Base-by-base conservation (phyloP, 2,113 vertebrate genomes). In the Microtus oregoni region DNA sequence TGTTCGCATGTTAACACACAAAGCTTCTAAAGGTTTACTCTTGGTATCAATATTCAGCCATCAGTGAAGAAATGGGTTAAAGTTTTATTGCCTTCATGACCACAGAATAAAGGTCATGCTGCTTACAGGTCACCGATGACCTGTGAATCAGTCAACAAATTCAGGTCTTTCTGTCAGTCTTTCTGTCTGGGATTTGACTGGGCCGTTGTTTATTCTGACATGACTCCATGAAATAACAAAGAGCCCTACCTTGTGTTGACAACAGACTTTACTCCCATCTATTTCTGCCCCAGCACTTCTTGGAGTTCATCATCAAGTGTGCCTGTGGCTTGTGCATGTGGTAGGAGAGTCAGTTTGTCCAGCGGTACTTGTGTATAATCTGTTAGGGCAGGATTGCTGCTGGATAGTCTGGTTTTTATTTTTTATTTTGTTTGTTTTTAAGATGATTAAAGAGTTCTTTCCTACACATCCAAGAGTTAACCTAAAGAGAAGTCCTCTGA, bases 61-160 rank as follows among this genome's bases (percentile, higher is more conserved):
- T 78, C 47, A 50, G 28, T 61, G 85, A 91, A 93, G 91, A 92
- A 91, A 96, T 19, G 41, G 58, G 96, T 28, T 81, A 94, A 76
- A 0, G 3, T 58, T 90, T 95, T 47, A 81, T 88, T 65, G 83
- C 41, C 44, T 68, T 88, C 50, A 86, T 85, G 38, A 20, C 87
- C 61, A 68, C 44, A 52, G 73, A 95, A 86, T 50, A 38, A 20
- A 90, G 86, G 81, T 86, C 44, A 52, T 91, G 58, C 50, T 89
- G 86, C 88, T 55, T 61, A 73, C 73, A 24, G 35, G 26, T 78
- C 88, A 92, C n/a, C 24, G 38, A 90, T 86, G 61, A 79, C 75
- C 17, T 91, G 61, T 77, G 38, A 91, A 50, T 91, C 91, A 73
- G 50, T 58, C 55, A 58, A 70, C n/a, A 78, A 95, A 90, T 82